Base-by-base conservation (phyloP, 2,888 invertebrate species). In the Dicyrtomina minuta region DNA sequence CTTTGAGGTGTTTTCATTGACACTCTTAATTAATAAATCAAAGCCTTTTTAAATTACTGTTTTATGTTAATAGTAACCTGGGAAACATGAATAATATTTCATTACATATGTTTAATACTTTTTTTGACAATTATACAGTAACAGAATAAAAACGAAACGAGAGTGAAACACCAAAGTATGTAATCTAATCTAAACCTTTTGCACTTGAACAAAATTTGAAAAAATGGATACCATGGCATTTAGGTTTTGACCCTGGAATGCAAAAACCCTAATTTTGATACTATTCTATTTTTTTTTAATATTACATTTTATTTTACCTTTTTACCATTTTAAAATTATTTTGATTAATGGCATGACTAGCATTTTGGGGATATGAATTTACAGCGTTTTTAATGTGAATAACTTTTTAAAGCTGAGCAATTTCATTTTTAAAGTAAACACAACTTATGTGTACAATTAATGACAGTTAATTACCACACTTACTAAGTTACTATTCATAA, bases 161-260 rank as follows among this genome's bases (percentile, higher is more conserved):
- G 46, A 43, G 15, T 43, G 43, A 12, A 17, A 5, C 17, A 46
- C 46, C 13, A 13, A 15, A 46, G 46, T 46, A 46, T 17, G 17
- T 46, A 4, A 17, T 5, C 5, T 4, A 46, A 46, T 15, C 46
- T 17, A n/a, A n/a, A n/a, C n/a, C n/a, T n/a, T n/a, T n/a, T n/a
- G n/a, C n/a, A n/a, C n/a, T n/a, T n/a, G n/a, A n/a, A n/a, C n/a
- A n/a, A n/a, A n/a, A n/a, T n/a, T n/a, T n/a, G n/a, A n/a, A n/a
- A n/a, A n/a, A 33, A 33, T 33, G 33, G 33, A 33, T 33, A 33
- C 3, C 33, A 33, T 33, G 33, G 33, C 4, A 33, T 33, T 46
- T 27, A n/a, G 15, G 49, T 49, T n/a, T 64, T 64, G 64, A 64
- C 51, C 51, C 51, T 64, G 64, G 51, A 64, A 64, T 64, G 64